These are phyloP conservation scores for Ramphastos sulfuratus DNA, from an alignment of 2,113 vertebrate genomes.

Conservation along the genomic window DNA sequence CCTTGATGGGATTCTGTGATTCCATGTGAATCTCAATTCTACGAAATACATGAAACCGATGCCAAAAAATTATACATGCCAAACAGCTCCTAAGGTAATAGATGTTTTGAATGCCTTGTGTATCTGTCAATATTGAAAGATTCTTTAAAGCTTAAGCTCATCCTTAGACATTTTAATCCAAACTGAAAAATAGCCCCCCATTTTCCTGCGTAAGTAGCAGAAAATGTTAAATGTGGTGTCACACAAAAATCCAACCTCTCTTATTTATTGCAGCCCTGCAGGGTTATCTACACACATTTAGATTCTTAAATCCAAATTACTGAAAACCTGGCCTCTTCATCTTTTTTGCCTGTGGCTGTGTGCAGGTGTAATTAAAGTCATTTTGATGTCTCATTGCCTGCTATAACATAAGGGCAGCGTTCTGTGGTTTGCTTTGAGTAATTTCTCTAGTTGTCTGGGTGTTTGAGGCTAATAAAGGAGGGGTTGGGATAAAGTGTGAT, in stretches of 20 bases:
- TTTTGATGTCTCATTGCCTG: neutral
- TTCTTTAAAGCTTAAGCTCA: neutral
- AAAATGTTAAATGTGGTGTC: neutral
- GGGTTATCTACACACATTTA: neutral
- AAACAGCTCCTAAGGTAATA: neutral
- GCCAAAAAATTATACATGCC: neutral
- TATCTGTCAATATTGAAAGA: neutral
- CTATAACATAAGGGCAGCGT: neutral
- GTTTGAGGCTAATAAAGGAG: neutral
- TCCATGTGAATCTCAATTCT: neutral
- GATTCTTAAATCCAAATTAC: neutral
- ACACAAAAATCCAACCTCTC: neutral
- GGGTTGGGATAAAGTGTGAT: neutral
- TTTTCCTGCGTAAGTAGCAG: neutral
- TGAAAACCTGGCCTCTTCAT: neutral
- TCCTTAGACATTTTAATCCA: neutral
- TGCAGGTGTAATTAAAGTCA: constrained; percentile 27
- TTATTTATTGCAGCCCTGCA: neutral
- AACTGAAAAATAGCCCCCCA: neutral
- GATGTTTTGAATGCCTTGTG: neutral
- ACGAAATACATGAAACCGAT: neutral
- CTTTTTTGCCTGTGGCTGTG: neutral
- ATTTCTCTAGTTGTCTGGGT: neutral
- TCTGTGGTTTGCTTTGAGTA: neutral
- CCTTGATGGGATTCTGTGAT: too few relatives aligned